phyloP scores from a whole-genome alignment of 2,113 vertebrate species.

The Prolemur simus region DNA sequence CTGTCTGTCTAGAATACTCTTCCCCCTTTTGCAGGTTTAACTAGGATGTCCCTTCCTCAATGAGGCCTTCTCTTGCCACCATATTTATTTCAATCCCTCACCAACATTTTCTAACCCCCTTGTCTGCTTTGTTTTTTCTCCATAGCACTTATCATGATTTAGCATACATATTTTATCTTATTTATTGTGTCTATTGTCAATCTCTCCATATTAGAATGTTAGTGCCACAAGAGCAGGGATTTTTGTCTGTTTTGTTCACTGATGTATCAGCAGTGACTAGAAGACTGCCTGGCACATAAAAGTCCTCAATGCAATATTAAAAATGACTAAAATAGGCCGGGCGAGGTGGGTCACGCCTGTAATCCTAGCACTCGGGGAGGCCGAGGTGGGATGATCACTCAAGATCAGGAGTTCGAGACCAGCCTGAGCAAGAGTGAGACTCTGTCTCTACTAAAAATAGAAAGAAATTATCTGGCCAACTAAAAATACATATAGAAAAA shows the following conservation, averaged over 20 bases:
- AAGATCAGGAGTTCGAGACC: too few relatives aligned
- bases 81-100: neutral
- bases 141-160: neutral
- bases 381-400: too few relatives aligned
- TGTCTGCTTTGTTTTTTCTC: neutral
- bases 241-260: slow-evolving; percentile 16
- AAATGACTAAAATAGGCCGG: neutral
- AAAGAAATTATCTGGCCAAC: too few relatives aligned
- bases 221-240: neutral
- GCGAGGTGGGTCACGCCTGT: too few relatives aligned
- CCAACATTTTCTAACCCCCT: neutral
- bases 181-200: neutral
- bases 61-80: neutral
- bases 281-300: neutral
- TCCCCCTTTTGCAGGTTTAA: neutral
- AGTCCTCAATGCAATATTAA: neutral
- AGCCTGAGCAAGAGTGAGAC: too few relatives aligned
- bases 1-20: neutral
- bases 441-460: too few relatives aligned
- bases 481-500: too few relatives aligned
- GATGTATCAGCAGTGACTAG: neutral
- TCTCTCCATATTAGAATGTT: neutral
- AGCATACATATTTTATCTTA: neutral
- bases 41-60: neutral
- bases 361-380: too few relatives aligned